These are phyloP conservation scores for Pomatostomus ruficeps DNA, from an alignment of 2,113 vertebrate genomes.

Conservation along the genomic window DNA sequence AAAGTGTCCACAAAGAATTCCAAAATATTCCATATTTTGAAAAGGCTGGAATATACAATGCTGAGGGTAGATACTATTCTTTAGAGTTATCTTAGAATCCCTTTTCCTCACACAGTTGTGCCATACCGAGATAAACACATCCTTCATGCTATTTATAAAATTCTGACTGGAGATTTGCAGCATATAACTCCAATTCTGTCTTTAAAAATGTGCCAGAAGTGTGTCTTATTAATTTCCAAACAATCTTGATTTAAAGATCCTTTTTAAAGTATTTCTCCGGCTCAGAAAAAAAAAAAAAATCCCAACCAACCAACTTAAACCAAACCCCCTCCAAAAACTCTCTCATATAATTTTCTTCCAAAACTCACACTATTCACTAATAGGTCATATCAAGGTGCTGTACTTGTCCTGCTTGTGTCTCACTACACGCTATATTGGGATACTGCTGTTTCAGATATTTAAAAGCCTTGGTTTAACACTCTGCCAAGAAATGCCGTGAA, in stretches of 20 bases:
- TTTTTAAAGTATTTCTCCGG: background rate
- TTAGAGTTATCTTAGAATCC: background rate
- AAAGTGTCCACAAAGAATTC: background rate
- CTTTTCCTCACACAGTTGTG: background rate
- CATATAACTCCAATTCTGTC: background rate
- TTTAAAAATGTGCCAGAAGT: background rate
- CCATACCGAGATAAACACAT: background rate
- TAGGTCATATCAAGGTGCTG: background rate
- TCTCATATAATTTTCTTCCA: background rate
- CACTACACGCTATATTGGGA: background rate
- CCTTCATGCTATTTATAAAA: background rate
- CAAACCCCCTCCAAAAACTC: accelerated
- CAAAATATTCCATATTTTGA: background rate
- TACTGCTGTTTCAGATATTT: background rate
- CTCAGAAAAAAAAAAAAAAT: background rate
- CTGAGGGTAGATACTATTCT: background rate
- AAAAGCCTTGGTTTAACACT: background rate
- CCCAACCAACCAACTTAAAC: accelerated
- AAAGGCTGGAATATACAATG: background rate
- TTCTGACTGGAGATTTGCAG: background rate
- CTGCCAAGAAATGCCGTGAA: background rate
- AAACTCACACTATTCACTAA: background rate
- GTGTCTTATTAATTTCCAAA: background rate
- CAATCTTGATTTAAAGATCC: background rate
- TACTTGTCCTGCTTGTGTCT: background rate